phyloP scores from a whole-genome alignment of 2,113 vertebrate genomes.

The Illadopsis cleaveri region DNA sequence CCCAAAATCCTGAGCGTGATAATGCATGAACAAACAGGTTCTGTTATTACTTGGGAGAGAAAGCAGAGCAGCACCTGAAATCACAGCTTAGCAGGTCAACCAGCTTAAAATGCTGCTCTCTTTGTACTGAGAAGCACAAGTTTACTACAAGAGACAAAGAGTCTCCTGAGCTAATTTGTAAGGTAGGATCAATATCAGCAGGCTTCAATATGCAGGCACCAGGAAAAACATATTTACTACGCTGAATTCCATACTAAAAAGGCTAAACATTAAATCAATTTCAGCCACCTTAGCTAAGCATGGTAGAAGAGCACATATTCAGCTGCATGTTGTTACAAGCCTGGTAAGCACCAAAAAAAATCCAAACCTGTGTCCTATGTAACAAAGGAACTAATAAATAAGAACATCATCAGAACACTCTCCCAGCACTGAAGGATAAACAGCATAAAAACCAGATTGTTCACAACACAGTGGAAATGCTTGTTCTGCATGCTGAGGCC shows the following conservation, averaged over 20 bases:
- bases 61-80: not conserved
- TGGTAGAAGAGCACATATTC: not conserved
- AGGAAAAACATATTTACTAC: not conserved
- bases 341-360: not conserved
- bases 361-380: not conserved
- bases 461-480: not conserved
- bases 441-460: not conserved
- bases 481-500: not conserved
- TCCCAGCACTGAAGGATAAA: not conserved
- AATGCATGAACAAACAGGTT: rapidly evolving
- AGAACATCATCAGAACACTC: not conserved
- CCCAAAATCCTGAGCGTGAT: not conserved
- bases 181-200: not conserved
- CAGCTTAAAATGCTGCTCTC: not conserved
- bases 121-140: not conserved
- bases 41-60: not conserved
- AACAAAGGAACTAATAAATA: not conserved
- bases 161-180: not conserved
- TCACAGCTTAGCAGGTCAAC: not conserved
- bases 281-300: not conserved
- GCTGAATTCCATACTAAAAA: not conserved
- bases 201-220: not conserved
- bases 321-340: not conserved
- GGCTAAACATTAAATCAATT: not conserved
- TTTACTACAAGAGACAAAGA: not conserved